Conservation (phyloP, 2,888 invertebrate species). For the Chalcosyrphus nemorum region DNA sequence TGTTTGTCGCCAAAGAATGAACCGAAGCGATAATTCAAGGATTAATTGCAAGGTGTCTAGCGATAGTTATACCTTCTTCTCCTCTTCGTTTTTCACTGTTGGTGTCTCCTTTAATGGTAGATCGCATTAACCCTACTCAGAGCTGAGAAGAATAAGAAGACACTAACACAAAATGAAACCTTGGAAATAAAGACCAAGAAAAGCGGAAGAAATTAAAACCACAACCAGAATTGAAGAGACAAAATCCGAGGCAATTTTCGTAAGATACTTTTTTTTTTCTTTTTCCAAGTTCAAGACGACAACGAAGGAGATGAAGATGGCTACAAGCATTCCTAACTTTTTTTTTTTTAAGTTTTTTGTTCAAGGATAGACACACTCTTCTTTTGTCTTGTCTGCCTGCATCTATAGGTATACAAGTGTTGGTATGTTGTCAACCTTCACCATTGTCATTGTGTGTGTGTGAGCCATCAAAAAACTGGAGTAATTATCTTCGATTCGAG, state of each 20-base stretch:
- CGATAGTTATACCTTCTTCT: constrained; percentile 47
- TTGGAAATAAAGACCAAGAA: constrained; percentile 20
- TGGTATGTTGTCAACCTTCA: constrained; percentile 3
- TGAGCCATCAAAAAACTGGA: constrained; percentile 54
- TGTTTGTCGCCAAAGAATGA: constrained; percentile 68
- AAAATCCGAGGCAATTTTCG: constrained; percentile 39
- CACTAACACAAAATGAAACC: constrained; percentile 3
- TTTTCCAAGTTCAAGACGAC: constrained; percentile 53
- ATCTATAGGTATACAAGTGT: neutral
- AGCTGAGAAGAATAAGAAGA: neutral
- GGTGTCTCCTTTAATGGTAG: constrained; percentile 48
- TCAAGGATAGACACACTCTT: neutral
- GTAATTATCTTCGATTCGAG: constrained; percentile 74
- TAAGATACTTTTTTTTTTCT: too few species aligned
- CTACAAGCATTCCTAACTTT: constrained; percentile 24
- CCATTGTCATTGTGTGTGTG: constrained; percentile 23
- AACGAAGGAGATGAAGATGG: neutral
- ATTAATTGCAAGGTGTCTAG: constrained; percentile 70
- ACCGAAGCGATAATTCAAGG: constrained; percentile 70
- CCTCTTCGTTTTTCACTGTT: neutral
- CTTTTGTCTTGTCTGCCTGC: too few species aligned
- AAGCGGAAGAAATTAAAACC: constrained; percentile 60
- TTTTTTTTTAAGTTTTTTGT: neutral
- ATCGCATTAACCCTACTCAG: constrained; percentile 56
- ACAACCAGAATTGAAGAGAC: constrained; percentile 16